These are phyloP conservation scores for Paracanthobrama guichenoti DNA, from an alignment of 2,113 vertebrate species.

Conservation along the genomic window DNA sequence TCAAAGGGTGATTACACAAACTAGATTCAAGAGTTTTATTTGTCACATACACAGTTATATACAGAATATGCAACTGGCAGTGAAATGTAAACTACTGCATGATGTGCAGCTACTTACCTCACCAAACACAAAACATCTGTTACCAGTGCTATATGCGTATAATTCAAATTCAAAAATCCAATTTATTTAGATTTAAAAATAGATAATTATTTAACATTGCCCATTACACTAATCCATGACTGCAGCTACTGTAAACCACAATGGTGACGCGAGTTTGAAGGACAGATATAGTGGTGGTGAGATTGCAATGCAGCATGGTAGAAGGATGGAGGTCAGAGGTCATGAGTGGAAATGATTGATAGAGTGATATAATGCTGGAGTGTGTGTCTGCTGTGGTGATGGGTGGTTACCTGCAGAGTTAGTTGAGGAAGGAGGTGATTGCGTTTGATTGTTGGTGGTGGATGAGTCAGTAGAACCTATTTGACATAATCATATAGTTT, in stretches of 20 bases:
- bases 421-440: background rate
- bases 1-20: background rate
- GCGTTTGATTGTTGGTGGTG: background rate
- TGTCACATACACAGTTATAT: no score
- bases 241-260: background rate
- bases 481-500: background rate
- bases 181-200: background rate
- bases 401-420: background rate
- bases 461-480: background rate
- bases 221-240: background rate
- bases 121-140: background rate
- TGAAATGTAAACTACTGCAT: background rate
- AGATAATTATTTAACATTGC: background rate
- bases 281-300: background rate
- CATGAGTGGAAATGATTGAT: background rate
- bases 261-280: background rate
- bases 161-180: background rate
- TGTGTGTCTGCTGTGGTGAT: slow-evolving; percentile 8
- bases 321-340: slow-evolving; percentile 18
- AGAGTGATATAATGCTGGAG: background rate
- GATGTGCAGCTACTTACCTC: background rate
- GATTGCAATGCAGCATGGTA: background rate
- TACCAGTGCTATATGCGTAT: background rate
- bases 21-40: no score
- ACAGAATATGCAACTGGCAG: no score